Evolutionary conservation across 2,797 vertebrate species (phyloP).

Genomic region (Etheostoma nigrum): DNA sequence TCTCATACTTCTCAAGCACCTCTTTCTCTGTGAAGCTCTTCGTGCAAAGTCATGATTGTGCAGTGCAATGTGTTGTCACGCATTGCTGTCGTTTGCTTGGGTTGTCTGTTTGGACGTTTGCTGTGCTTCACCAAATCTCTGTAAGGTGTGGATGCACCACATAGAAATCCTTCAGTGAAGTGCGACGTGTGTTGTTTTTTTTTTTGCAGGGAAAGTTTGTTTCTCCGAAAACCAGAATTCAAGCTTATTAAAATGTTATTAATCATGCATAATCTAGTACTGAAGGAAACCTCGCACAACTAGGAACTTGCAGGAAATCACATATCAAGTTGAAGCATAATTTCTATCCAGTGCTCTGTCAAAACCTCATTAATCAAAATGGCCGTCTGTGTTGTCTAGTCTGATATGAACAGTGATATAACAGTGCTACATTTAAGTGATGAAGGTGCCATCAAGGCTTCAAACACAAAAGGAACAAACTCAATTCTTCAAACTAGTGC

Average conservation of each 20-base stretch:
- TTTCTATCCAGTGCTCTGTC: constrained; percentile 38
- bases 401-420: constrained; percentile 63
- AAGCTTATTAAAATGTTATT: neutral
- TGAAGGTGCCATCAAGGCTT: constrained; percentile 1
- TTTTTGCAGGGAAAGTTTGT: constrained; percentile 29
- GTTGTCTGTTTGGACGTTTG: constrained; percentile 37
- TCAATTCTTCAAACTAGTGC: neutral
- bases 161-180: constrained; percentile 1
- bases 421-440: constrained; percentile 51
- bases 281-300: neutral
- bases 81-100: neutral
- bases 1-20: neutral
- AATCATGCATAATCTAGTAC: neutral
- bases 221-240: neutral
- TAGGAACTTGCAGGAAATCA: constrained; percentile 10
- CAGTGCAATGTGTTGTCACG: neutral
- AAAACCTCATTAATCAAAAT: constrained; percentile 77
- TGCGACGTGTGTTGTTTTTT: constrained; percentile 5
- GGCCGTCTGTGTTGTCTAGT: constrained; percentile 63
- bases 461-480: neutral
- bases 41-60: neutral
- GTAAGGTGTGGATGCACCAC: constrained; percentile 39
- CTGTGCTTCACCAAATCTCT: constrained; percentile 40
- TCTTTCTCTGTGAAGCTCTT: neutral
- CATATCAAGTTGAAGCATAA: neutral